phyloP scores from a whole-genome alignment of 2,797 vertebrate genomes.

The Pristis pectinata region DNA sequence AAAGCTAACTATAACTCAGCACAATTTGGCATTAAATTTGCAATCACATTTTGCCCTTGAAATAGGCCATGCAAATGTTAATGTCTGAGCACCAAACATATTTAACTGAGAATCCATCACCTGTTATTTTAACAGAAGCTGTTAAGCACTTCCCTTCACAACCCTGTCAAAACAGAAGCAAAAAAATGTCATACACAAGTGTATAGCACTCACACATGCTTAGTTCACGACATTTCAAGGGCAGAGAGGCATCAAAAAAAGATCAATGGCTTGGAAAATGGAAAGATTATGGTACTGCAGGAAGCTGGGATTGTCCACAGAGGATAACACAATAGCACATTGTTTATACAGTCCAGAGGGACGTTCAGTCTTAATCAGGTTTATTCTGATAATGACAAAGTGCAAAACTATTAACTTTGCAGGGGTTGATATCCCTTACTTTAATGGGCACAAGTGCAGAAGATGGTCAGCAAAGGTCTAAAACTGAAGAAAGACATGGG shows the following conservation, averaged over 20 bases:
- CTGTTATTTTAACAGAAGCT: background rate
- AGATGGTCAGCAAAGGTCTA: background rate
- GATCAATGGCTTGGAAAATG: background rate
- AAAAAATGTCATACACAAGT: background rate
- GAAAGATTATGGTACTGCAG: background rate
- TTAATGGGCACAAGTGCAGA: background rate
- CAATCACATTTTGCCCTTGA: background rate
- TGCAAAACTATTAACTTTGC: background rate
- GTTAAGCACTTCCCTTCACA: background rate
- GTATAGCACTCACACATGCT: background rate
- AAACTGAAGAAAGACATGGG: background rate
- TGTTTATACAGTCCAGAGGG: background rate
- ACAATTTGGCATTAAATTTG: background rate
- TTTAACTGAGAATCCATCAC: background rate
- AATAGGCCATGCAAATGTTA: background rate
- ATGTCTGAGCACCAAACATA: background rate
- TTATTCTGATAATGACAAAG: background rate
- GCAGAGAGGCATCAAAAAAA: background rate
- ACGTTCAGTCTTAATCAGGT: background rate
- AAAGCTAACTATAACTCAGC: background rate
- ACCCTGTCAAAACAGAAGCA: background rate
- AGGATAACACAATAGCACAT: no score
- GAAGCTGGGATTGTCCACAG: background rate
- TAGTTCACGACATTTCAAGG: background rate
- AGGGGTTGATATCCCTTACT: background rate